Conservation (phyloP, 2,888 invertebrate genomes). For the Agrotis segetum region DNA sequence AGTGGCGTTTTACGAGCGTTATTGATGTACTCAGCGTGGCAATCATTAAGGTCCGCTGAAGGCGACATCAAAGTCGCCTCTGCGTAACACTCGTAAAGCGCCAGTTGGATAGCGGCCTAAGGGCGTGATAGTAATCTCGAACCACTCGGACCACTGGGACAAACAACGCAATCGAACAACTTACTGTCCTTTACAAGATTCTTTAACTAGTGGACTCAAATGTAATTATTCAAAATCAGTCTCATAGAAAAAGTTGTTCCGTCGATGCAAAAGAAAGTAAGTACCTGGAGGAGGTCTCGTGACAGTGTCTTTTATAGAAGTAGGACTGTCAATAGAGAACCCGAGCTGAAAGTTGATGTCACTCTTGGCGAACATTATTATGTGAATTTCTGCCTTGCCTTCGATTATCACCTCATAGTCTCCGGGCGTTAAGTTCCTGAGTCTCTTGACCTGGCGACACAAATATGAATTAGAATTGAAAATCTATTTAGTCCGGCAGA, state of each 20-base stretch:
- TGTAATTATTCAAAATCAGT: background rate
- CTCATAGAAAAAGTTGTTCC: background rate
- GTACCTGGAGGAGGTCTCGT: constrained; percentile 75
- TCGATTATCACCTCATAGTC: constrained; percentile 66
- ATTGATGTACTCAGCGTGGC: too few species aligned
- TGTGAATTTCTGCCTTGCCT: constrained; percentile 59
- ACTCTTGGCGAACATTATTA: constrained; percentile 69
- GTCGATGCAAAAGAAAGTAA: background rate
- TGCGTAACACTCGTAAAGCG: too few species aligned
- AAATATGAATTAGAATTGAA: constrained; percentile 15
- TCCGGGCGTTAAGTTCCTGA: constrained; percentile 65
- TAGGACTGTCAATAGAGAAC: constrained; percentile 70
- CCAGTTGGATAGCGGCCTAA: background rate
- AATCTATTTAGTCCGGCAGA: too few species aligned
- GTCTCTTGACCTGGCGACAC: constrained; percentile 66
- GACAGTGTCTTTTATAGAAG: constrained; percentile 71
- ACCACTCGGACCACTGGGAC: background rate
- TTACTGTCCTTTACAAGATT: background rate
- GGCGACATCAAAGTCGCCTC: too few species aligned
- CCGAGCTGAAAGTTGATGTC: constrained; percentile 74
- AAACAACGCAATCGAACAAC: background rate
- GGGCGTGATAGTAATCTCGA: too few species aligned
- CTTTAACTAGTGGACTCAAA: background rate
- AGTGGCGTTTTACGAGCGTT: too few species aligned
- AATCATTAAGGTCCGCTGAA: too few species aligned